Evolutionary conservation across 1,140 invertebrate genomes (phyloP), one percentile per base, ranked within the genome.

Genomic region (Trichogramma pretiosum): DNA sequence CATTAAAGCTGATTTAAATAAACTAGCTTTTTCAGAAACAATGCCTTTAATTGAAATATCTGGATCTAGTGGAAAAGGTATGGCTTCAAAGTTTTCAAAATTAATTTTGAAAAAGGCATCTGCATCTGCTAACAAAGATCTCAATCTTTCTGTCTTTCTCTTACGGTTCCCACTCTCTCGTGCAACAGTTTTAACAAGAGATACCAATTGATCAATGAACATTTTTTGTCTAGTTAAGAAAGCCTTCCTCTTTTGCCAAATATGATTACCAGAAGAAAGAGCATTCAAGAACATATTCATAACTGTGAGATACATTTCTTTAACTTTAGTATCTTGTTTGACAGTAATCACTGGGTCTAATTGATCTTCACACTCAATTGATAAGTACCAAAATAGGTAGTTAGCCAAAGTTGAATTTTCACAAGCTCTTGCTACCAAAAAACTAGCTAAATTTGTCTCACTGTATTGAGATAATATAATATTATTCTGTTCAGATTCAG

Each of bases 1-100:
- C 93, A 98, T 98, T 33, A 98, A 73, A 3, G 92, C 90, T 23
- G 93, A 97, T 70, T 98, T 98, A 67, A 98, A 99, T 0, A 99
- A 74, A 38, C 83, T 87, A 0, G 94, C 92, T 62, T 87, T 87
- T 62, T 85, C 84, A 0, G 93, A 80, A 34, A 93, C 76, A 33
- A 98, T 93, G 34, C 90, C 93, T 63, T 83, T 89, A 30, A 98
- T 91, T 42, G 77, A 81, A 19, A 97, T 83, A 52, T 84, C 84
- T 0, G 95, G 94, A 75, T 99, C 93, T 14, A 99, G 71, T 1
- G 94, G 93, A 60, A 98, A 85, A 1, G 92, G 90, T 50, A 97
- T 81, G 0, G 90, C 84, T 57, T 96, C 93, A 70, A 97, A 94
- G 63, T 84, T 84, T 0, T 83, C 77, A 70, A 98, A 94, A 73